Percentiles rank a stretch among this genome's conserved stretches.
These are phyloP conservation scores for Pristionchus mayeri DNA, from an alignment of 2,888 invertebrate genomes.

Conservation along the genomic window DNA sequence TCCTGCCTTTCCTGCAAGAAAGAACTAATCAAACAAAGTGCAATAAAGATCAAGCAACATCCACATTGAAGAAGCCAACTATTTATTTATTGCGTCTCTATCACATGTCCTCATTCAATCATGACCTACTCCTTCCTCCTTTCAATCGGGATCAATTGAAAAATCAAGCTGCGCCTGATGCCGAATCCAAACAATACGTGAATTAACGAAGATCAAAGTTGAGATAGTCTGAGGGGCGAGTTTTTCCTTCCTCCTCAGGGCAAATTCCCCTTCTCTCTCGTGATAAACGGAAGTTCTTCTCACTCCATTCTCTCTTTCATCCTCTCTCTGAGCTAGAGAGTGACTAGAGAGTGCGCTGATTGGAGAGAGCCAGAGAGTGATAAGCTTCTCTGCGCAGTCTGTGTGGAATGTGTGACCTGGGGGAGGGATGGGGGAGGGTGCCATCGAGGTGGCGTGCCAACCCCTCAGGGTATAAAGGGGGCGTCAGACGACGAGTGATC, in stretches of 20 bases:
- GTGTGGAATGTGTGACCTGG: slow-evolving; percentile 36
- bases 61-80: too few relatives aligned
- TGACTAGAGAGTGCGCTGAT: not conserved
- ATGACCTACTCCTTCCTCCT: slow-evolving; percentile 1
- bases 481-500: not conserved
- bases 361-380: not conserved
- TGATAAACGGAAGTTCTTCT: slow-evolving; percentile 43
- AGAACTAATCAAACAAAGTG: too few relatives aligned
- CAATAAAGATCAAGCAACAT: too few relatives aligned
- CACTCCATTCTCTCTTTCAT: not conserved
- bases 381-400: not conserved
- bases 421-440: not conserved
- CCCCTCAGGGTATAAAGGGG: slow-evolving; percentile 31
- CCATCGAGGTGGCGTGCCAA: not conserved
- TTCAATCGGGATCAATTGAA: not conserved
- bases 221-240: too few relatives aligned
- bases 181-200: not conserved
- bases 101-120: not conserved
- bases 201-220: slow-evolving; percentile 29
- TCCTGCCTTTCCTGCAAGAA: too few relatives aligned
- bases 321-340: not conserved
- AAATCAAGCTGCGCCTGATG: not conserved
- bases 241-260: not conserved
- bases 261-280: not conserved
- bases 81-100: not conserved